Evolutionary conservation across 30 jellyfish, hydroid and myxozoan genomes (phyloP), one percentile per base, ranked within the genome.

Genomic region (Hydractinia symbiolongicarpus): DNA sequence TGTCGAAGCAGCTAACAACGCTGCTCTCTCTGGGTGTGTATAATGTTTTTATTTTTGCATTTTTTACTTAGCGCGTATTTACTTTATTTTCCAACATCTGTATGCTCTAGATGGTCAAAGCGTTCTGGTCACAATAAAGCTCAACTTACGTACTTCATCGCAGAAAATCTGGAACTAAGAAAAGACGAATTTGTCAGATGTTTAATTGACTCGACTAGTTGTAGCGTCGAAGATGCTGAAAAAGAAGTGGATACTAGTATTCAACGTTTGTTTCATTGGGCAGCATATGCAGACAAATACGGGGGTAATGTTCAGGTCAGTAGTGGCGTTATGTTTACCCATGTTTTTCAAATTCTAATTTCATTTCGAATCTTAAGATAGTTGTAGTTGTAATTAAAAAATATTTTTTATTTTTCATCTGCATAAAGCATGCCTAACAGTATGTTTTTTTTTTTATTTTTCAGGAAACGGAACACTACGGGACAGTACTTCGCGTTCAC

Each of bases 111-210:
- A 9, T 92, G 98, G 98, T 15, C 90, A 66, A 92, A 87, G 70
- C 95, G 98, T n/a, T 66, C 96, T 9, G 98, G 98, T 9, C 98
- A 92, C 83, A 92, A 92, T 81, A 83, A 79, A 44, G 98, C 98
- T 8, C 98, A 92, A 78, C 83, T 92, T 50, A 51, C 84, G 8
- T 92, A 87, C 79, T 92, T 86, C 88, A 81, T 92, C 30, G 98
- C 98, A 13, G 98, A 92, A 67, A 92, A 92, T 67, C 73, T 92
- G 40, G 95, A 82, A 54, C 84, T 79, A 69, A 54, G 98, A 51
- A 79, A 70, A 79, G 76, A 79, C n/a, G 98, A 92, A 73, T 83
- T 92, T 20, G 81, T 91, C 9, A 53, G 67, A 10, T 78, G 88
- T 6, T 17, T 92, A 64, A 55, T 64, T 15, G 83, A 86, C 6